These are phyloP conservation scores for Cremastobaeus sp. DNA, from an alignment of 2,888 invertebrate genomes.

Conservation along the genomic window DNA sequence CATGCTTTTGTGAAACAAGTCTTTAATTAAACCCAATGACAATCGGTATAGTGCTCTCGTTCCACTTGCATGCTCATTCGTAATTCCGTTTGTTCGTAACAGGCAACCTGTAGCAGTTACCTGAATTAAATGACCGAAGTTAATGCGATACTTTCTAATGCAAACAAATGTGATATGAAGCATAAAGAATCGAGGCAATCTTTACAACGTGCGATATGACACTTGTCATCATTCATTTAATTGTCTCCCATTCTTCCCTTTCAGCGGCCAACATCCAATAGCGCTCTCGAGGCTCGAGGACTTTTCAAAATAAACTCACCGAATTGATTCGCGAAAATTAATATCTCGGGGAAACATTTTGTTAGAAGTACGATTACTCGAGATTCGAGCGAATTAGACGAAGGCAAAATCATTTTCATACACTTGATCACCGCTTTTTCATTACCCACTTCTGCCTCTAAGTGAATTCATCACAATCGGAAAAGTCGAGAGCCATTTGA, in stretches of 20 bases:
- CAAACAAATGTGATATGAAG: slow-evolving; percentile 33
- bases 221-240: too few species aligned
- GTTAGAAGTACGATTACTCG: too few species aligned
- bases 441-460: slow-evolving; percentile 4
- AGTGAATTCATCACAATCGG: slow-evolving; percentile 32
- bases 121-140: slow-evolving; percentile 53
- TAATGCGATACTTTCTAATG: slow-evolving; percentile 52
- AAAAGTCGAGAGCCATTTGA: slow-evolving; percentile 28
- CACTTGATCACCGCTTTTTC: slow-evolving; percentile 5
- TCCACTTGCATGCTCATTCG: slow-evolving; percentile 56
- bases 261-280: too few species aligned
- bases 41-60: slow-evolving; percentile 53
- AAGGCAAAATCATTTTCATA: slow-evolving; percentile 16
- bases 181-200: slow-evolving; percentile 7
- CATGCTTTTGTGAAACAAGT: slow-evolving; percentile 54
- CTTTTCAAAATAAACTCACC: too few species aligned
- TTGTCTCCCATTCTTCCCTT: too few species aligned
- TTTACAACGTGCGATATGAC: neutral
- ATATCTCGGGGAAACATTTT: too few species aligned
- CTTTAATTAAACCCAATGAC: slow-evolving; percentile 55
- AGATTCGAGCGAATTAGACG: too few species aligned
- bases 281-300: too few species aligned
- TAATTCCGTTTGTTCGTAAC: slow-evolving; percentile 59
- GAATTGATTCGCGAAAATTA: too few species aligned
- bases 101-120: slow-evolving; percentile 59